Base-by-base conservation (phyloP, 2,797 vertebrate genomes). In the Antrozous pallidus region DNA sequence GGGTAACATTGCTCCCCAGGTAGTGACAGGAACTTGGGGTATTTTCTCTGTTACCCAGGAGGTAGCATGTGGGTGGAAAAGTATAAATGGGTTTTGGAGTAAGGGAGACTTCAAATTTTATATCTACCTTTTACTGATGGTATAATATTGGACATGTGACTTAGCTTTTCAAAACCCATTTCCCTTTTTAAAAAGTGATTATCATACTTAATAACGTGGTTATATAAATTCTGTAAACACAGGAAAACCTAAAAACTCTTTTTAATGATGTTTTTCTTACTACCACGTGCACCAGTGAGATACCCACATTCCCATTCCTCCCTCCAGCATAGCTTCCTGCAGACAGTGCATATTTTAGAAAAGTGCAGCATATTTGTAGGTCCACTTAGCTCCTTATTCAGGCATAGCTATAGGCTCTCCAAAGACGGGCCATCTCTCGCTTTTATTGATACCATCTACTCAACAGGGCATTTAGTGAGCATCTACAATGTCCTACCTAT, bases 211-310 rank as follows among this genome's bases (percentile, higher is more conserved):
- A 83, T 70, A 67, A 91, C 7, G 31, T 85, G 54, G 58, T 70
- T 87, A 31, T 58, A 74, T 84, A 84, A 22, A 67, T 56, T 91
- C 87, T 83, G n/a, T 82, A 88, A 83, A 79, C 26, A 56, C 22
- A 61, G 63, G 33, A 70, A 93, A 69, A 91, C 16, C 4, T 82
- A 81, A 96, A 58, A 49, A 90, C 36, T 42, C 42, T 86, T 93
- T n/a, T n/a, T n/a, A n/a, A 7, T 1, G 47, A n/a, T 79, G 63
- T 85, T 88, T 96, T 90, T 88, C 63, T 93, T 73, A 83, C 58
- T 77, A 33, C 31, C 17, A 10, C 47, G 83, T 77, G 24, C 13
- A 77, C 28, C 16, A 49, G 33, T 11, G 20, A 69, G 65, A 45
- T 49, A 40, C 24, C 42, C 74, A 51, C 40, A 73, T 92, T 92